Percentiles rank a stretch among this genome's conserved stretches.
These are phyloP conservation scores for honey bee (Apis mellifera) DNA, from an alignment of 1,140 invertebrate species.

Conservation along the genomic window DNA sequence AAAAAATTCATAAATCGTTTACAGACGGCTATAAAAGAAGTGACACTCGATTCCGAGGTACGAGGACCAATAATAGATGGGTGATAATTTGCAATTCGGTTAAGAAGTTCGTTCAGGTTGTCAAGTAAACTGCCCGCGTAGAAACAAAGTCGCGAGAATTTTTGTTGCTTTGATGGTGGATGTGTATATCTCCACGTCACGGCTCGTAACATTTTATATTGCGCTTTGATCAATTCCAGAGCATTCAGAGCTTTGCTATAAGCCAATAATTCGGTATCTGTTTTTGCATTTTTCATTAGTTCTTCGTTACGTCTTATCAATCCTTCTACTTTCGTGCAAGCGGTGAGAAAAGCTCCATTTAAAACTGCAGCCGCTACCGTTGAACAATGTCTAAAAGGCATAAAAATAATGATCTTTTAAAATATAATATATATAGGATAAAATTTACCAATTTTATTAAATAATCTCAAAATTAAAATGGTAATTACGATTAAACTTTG, in stretches of 20 bases:
- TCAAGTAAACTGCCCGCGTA: conserved; percentile 76
- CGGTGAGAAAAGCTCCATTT: conserved; percentile 72
- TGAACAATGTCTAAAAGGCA: conserved; percentile 65
- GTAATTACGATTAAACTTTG: too few species aligned
- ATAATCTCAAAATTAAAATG: too few species aligned
- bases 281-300: conserved; percentile 41
- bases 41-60: conserved; percentile 25
- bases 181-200: conserved; percentile 79
- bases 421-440: neutral
- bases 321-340: conserved; percentile 62
- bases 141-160: conserved; percentile 71
- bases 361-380: conserved; percentile 71
- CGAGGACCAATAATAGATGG: conserved; percentile 20
- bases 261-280: conserved; percentile 50
- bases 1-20: conserved; percentile 79
- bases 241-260: conserved; percentile 63
- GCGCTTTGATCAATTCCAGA: conserved; percentile 69
- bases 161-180: conserved; percentile 55
- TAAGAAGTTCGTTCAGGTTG: conserved; percentile 67
- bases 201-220: conserved; percentile 75
- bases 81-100: conserved; percentile 44
- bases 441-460: too few species aligned
- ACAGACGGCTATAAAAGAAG: conserved; percentile 60
- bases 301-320: conserved; percentile 51
- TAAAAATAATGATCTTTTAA: neutral